A percentile compares a stretch with the other conserved stretches of the same genome.
Conservation (phyloP, 2,797 vertebrate species). For the Pipistrellus pipistrellus region DNA sequence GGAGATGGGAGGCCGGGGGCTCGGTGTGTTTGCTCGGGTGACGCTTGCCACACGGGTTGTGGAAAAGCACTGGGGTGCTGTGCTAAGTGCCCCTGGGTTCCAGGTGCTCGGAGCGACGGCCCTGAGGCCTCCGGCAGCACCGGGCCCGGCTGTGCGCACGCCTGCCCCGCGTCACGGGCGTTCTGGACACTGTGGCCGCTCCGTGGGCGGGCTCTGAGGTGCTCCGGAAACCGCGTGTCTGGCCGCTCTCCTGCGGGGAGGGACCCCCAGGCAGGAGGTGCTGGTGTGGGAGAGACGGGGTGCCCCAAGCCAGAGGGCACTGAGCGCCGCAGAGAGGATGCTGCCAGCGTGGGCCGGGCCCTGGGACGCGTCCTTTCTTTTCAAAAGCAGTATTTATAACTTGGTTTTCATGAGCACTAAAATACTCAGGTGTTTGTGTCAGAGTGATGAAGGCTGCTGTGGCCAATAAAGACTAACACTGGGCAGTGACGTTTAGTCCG, state of each 20-base stretch:
- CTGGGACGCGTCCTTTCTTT: neutral
- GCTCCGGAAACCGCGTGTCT: no score
- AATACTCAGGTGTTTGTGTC: neutral
- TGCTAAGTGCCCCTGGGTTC: neutral
- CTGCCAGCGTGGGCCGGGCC: neutral
- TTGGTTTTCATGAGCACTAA: neutral
- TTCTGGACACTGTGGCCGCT: no score
- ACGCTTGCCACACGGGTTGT: neutral
- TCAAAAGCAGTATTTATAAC: neutral
- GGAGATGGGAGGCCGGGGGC: neutral
- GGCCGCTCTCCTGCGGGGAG: neutral
- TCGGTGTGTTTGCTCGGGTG: neutral
- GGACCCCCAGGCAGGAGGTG: neutral
- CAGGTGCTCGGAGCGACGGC: neutral
- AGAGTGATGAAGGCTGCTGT: neutral
- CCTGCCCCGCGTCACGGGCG: accelerated
- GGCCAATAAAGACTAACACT: neutral
- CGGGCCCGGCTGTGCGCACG: neutral
- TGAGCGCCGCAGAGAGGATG: neutral
- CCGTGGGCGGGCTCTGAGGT: neutral
- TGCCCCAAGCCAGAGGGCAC: accelerated
- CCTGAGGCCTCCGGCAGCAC: neutral
- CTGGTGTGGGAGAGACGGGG: neutral
- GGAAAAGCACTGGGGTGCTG: neutral
- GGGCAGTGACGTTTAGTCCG: neutral